Evolutionary conservation across 2,113 vertebrate species (phyloP).

Genomic region (Chaetorhynchus papuensis): DNA sequence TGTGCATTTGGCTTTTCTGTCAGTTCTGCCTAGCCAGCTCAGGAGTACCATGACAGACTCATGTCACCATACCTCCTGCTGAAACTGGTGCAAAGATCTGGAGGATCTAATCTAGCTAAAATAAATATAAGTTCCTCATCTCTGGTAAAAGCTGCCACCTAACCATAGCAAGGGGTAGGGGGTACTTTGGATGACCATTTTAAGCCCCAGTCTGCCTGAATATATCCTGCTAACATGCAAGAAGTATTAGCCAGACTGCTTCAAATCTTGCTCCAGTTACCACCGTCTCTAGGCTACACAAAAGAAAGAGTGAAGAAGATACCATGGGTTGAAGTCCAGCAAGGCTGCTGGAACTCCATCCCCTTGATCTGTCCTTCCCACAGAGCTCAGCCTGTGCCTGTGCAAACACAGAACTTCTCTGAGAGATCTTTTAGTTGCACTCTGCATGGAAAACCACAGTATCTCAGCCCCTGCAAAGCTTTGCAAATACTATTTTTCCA

Average conservation of each 20-base stretch:
- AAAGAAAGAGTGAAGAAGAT: background rate
- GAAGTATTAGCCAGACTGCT: background rate
- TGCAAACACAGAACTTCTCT: background rate
- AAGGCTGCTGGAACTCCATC: background rate
- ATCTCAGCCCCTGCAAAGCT: background rate
- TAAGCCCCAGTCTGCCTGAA: background rate
- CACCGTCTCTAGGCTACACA: background rate
- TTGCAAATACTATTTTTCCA: background rate
- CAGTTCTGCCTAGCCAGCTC: background rate
- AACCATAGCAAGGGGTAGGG: background rate
- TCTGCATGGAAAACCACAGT: background rate
- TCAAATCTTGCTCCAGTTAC: background rate
- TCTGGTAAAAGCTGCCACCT: background rate
- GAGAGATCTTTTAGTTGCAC: background rate
- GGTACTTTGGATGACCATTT: background rate
- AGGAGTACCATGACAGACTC: background rate
- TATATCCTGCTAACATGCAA: background rate
- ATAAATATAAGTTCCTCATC: background rate
- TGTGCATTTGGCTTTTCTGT: background rate
- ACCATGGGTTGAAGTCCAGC: background rate
- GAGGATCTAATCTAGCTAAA: background rate
- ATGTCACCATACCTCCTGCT: fast-evolving
- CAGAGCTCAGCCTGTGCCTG: background rate
- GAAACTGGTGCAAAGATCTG: background rate
- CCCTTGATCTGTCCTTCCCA: background rate